Evolutionary conservation across 2,888 invertebrate genomes (phyloP), one percentile per base, ranked within the genome.

Genomic region (Eilema depressum): DNA sequence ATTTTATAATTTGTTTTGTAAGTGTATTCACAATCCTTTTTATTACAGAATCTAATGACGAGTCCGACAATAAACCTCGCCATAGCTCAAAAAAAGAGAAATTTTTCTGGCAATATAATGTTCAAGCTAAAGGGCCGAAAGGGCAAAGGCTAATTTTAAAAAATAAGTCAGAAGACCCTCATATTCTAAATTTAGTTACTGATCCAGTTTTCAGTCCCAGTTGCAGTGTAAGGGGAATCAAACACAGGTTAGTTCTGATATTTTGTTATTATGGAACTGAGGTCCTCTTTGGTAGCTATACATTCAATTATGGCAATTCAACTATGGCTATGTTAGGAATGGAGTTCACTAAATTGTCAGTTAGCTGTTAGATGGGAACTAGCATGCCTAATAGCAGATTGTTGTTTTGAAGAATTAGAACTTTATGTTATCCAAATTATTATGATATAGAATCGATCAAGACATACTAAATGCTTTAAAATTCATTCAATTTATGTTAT

Each of bases 21-120:
- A n/a, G 2, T 8, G 20, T 53, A 11, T n/a, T 20, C 3, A 7
- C 25, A 26, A 53, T n/a, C 20, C 28, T 47, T 47, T 53, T 60
- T n/a, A 25, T 75, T 81, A 30, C 89, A 96, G 97, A 97, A 86
- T 97, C 97, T 23, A 97, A 97, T 86, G 96, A 97, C 80, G 97
- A 97, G 74, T 91, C 96, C 72, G 96, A 96, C 87, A 88, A 88
- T 71, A 94, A 93, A 86, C 91, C 92, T 28, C 87, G 94, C 20
- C 88, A 88, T 37, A 87, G 81, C 76, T 91, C 93, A 66, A 98
- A 98, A 90, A 98, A 97, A 82, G 98, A 98, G 87, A 96, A 97
- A 75, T 99, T 96, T 93, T 99, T 99, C 91, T 99, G 99, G 99
- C 99, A 99, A 91, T 99, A 99, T 92, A 99, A 99, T 95, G 98